These are phyloP conservation scores for Drosophila phalerata DNA, from an alignment of 2,888 invertebrate species.

Conservation along the genomic window DNA sequence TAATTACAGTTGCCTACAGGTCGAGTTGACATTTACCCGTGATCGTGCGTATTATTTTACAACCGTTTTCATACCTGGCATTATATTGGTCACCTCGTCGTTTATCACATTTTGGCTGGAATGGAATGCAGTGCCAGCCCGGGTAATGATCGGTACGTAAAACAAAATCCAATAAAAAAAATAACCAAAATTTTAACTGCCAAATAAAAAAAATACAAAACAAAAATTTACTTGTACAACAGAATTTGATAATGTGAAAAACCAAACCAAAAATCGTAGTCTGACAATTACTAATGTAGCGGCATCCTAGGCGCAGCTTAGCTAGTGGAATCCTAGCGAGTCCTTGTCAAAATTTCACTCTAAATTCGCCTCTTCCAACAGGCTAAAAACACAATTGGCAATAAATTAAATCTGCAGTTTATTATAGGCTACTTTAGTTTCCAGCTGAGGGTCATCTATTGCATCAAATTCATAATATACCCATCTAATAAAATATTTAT, in stretches of 20 bases:
- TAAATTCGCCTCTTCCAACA: slow-evolving; percentile 6
- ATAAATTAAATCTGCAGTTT: slow-evolving; percentile 1
- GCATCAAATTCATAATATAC: slow-evolving; percentile 29
- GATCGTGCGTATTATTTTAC: slow-evolving; percentile 99
- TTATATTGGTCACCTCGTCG: slow-evolving; percentile 97
- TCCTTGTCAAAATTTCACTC: slow-evolving; percentile 27
- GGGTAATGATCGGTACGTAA: slow-evolving; percentile 97
- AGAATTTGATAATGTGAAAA: slow-evolving; percentile 12
- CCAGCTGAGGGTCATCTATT: slow-evolving; percentile 21
- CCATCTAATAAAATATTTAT: slow-evolving; percentile 11
- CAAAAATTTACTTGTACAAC: slow-evolving; percentile 4
- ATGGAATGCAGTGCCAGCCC: slow-evolving; percentile 98
- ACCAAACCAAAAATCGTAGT: slow-evolving; percentile 35
- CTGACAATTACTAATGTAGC: slow-evolving; percentile 49
- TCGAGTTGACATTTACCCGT: slow-evolving; percentile 96
- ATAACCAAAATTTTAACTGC: slow-evolving; percentile 13
- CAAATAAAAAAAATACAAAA: slow-evolving; percentile 11
- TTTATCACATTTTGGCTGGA: slow-evolving; percentile 99
- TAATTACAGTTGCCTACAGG: slow-evolving; percentile 98
- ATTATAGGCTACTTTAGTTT: slow-evolving; percentile 6
- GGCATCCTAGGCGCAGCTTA: slow-evolving; percentile 36
- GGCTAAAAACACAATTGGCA: slow-evolving; percentile 33
- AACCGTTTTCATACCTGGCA: slow-evolving; percentile 98
- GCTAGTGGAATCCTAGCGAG: slow-evolving; percentile 30
- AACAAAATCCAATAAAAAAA: slow-evolving; percentile 46